Percentiles rank a stretch among this genome's conserved stretches.
Evolutionary conservation across 2,888 invertebrate species (phyloP).

Genomic region (Drosophila imparisetae): DNA sequence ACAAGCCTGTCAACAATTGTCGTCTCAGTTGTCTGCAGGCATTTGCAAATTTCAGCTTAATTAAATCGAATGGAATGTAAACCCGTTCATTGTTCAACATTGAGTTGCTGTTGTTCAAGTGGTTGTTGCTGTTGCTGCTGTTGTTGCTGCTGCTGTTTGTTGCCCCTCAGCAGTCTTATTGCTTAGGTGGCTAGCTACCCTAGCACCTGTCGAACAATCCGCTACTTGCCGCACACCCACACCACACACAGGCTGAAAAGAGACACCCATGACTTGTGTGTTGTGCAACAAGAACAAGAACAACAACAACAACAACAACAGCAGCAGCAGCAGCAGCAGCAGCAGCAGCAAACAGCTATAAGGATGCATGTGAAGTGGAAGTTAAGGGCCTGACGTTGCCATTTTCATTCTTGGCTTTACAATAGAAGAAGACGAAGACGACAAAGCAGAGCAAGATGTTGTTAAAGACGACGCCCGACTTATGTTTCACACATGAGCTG

Average conservation of each 20-base stretch:
- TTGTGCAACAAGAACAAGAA: slow-evolving; percentile 38
- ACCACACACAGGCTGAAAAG: slow-evolving; percentile 40
- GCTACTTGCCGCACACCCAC: slow-evolving; percentile 24
- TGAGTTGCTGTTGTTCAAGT: slow-evolving; percentile 12
- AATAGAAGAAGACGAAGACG: slow-evolving; percentile 14
- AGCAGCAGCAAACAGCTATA: slow-evolving; percentile 48
- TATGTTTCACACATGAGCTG: slow-evolving; percentile 57
- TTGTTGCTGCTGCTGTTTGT: slow-evolving; percentile 4
- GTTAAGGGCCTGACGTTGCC: slow-evolving; percentile 57
- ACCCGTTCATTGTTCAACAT: slow-evolving; percentile 51
- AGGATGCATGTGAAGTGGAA: slow-evolving; percentile 68
- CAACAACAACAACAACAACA: not conserved
- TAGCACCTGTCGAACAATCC: not conserved
- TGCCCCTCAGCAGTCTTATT: slow-evolving; percentile 33
- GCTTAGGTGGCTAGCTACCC: slow-evolving; percentile 5
- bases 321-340: slow-evolving; percentile 22
- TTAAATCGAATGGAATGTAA: slow-evolving; percentile 71
- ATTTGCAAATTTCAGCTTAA: slow-evolving; percentile 56
- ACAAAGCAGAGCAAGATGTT: slow-evolving; percentile 9
- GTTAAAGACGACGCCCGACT: slow-evolving; percentile 23
- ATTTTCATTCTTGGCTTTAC: slow-evolving; percentile 59
- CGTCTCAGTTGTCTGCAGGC: slow-evolving; percentile 22
- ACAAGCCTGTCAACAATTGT: slow-evolving; percentile 18
- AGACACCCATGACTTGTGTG: slow-evolving; percentile 52
- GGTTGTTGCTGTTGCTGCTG: not conserved